A percentile compares a stretch with the other conserved stretches of the same genome.
These are phyloP conservation scores for Stichodactyla helianthus DNA, from an alignment of 64 coral and sea anemone species.

Conservation along the genomic window DNA sequence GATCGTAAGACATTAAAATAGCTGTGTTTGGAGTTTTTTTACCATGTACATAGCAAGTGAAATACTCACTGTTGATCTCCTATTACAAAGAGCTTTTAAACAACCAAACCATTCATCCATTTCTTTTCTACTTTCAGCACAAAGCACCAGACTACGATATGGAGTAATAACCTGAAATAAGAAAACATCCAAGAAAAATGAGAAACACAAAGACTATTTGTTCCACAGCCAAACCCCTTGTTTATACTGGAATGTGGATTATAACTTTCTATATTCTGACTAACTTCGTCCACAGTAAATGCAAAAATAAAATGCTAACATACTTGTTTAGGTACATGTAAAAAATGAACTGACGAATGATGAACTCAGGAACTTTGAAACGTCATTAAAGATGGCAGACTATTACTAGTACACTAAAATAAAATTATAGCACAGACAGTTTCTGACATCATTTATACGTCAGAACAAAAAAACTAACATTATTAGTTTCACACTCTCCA, in stretches of 20 bases:
- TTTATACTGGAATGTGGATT: not conserved
- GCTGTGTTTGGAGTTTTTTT: no score
- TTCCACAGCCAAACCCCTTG: not conserved
- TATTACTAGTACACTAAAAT: not conserved
- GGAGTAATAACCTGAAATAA: slow-evolving; percentile 81
- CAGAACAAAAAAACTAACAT: not conserved
- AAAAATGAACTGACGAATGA: not conserved
- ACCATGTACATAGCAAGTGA: no score
- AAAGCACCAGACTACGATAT: slow-evolving; percentile 75
- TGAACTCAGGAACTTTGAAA: not conserved
- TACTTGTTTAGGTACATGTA: not conserved
- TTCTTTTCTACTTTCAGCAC: slow-evolving; percentile 87
- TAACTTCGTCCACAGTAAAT: not conserved
- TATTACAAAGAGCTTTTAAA: slow-evolving; percentile 59
- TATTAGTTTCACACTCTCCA: not conserved
- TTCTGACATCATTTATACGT: not conserved
- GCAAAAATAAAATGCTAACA: not conserved
- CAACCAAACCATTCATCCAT: slow-evolving; percentile 98
- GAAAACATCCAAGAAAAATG: not conserved
- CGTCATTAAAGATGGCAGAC: not conserved
- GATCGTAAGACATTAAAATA: no score
- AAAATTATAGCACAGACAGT: not conserved
- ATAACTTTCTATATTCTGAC: no score
- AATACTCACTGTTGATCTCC: slow-evolving; percentile 65
- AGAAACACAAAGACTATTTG: not conserved